These are phyloP conservation scores for Sitta carolinensis DNA, from an alignment of 2,797 vertebrate species.

Conservation along the genomic window DNA sequence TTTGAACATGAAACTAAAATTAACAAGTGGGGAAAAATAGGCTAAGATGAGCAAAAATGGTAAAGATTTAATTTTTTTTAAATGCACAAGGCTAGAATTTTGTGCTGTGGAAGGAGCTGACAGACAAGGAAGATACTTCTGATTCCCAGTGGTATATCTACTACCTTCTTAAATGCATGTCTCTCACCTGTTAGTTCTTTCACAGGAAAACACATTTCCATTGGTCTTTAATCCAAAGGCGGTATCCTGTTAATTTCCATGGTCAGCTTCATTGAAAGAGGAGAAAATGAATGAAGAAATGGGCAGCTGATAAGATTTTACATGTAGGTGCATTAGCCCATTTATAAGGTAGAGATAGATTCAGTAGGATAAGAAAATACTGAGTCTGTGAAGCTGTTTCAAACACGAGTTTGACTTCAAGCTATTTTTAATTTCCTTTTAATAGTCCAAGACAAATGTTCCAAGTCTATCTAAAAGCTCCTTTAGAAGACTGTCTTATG, in stretches of 20 bases:
- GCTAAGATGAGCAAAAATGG: background rate
- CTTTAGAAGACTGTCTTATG: background rate
- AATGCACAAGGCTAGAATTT: background rate
- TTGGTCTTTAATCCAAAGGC: background rate
- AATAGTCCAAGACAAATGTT: background rate
- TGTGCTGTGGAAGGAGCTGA: background rate
- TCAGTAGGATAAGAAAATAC: background rate
- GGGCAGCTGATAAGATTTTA: background rate
- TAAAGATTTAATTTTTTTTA: background rate
- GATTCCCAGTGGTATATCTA: background rate
- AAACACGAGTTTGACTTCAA: background rate
- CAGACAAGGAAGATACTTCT: background rate
- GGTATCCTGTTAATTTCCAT: background rate
- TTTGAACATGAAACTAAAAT: background rate
- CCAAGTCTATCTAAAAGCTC: background rate
- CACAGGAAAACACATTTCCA: background rate
- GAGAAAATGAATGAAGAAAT: background rate
- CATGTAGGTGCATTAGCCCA: background rate
- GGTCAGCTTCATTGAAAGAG: background rate
- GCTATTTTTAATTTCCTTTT: background rate
- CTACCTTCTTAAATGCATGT: background rate
- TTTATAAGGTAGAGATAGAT: background rate
- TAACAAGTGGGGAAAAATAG: background rate
- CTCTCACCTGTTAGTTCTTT: background rate
- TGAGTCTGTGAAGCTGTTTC: background rate